Conservation (phyloP, 2,113 vertebrate species). For the Oncorhynchus nerka region DNA sequence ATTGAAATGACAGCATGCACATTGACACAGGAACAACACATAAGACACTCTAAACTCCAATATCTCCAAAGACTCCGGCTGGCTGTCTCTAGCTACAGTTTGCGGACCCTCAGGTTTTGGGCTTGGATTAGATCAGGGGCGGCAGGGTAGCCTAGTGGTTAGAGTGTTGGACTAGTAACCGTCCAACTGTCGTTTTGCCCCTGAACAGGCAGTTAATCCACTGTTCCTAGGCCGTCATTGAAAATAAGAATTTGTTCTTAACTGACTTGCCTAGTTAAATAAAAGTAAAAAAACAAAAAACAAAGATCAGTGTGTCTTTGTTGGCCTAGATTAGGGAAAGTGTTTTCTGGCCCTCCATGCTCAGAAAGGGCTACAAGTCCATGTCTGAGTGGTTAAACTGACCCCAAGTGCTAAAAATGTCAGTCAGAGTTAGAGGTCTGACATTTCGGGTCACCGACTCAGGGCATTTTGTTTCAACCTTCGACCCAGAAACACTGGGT, state of each 20-base stretch:
- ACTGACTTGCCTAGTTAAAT: too few relatives aligned
- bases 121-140: conserved; percentile 24
- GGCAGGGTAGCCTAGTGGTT: too few relatives aligned
- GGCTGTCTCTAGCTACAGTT: not conserved
- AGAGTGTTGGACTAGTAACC: too few relatives aligned
- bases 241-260: too few relatives aligned
- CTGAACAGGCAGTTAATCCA: too few relatives aligned
- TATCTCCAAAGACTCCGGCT: not conserved
- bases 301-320: conserved; percentile 51
- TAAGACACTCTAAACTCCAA: too few relatives aligned
- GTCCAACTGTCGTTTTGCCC: too few relatives aligned
- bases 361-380: conserved; percentile 5
- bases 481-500: conserved; percentile 35
- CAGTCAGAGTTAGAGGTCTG: conserved; percentile 22
- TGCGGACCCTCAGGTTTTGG: not conserved
- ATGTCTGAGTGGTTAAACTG: conserved; percentile 21
- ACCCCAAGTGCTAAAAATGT: conserved; percentile 28
- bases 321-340: conserved; percentile 25
- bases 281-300: too few relatives aligned
- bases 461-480: conserved; percentile 37
- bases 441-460: conserved; percentile 28
- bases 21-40: conserved; percentile 11
- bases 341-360: conserved; percentile 26
- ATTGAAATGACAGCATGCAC: conserved; percentile 33
- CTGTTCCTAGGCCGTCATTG: too few relatives aligned